phyloP scores from a whole-genome alignment of 2,888 invertebrate species.

The Choreutis nemorana region DNA sequence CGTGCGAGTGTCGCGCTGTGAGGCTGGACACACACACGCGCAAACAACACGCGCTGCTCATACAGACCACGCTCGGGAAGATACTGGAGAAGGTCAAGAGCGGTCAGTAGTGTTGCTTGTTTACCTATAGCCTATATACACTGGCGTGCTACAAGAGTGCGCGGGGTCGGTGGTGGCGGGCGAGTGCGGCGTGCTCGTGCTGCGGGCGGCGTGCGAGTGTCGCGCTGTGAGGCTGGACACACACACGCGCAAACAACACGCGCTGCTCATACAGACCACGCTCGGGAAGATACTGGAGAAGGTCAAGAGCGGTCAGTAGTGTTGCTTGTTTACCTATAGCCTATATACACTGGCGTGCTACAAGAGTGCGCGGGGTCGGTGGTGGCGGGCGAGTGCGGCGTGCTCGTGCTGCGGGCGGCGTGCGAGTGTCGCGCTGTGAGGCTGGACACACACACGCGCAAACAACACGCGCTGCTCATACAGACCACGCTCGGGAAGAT shows the following conservation, averaged over 20 bases:
- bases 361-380: conserved; percentile 77
- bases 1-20: conserved; percentile 78
- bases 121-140: too few relatives aligned
- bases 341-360: conserved; percentile 90
- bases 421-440: conserved; percentile 77
- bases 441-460: conserved; percentile 70
- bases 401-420: conserved; percentile 78
- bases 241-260: conserved; percentile 78
- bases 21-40: conserved; percentile 71
- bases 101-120: too few relatives aligned
- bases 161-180: conserved; percentile 67
- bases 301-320: conserved; percentile 79
- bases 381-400: conserved; percentile 70
- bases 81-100: conserved; percentile 91
- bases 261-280: conserved; percentile 84
- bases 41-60: conserved; percentile 78
- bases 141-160: conserved; percentile 88
- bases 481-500: conserved; percentile 91
- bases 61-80: conserved; percentile 90
- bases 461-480: conserved; percentile 81
- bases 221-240: conserved; percentile 71
- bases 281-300: conserved; percentile 90
- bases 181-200: conserved; percentile 75
- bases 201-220: conserved; percentile 81
- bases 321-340: too few relatives aligned